phyloP scores from a whole-genome alignment of 2,888 invertebrate genomes.

The Steinernema carpocapsae region DNA sequence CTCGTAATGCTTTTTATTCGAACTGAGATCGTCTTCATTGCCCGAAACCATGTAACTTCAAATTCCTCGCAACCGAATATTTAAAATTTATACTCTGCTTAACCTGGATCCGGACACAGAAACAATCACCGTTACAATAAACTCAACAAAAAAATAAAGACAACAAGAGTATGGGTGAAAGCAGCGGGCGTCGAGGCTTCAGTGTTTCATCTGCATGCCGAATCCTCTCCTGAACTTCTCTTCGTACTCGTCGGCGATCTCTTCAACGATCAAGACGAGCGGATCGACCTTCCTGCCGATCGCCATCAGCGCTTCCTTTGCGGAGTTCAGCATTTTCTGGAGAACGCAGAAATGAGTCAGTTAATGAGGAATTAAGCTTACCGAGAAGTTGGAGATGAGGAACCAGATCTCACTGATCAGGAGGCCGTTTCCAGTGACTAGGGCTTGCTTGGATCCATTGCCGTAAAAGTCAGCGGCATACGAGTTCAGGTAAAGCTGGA shows the following conservation, averaged over 20 bases:
- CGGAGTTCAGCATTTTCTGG: slow-evolving; percentile 52
- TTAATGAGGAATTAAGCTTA: slow-evolving; percentile 40
- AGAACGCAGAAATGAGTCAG: slow-evolving; percentile 36
- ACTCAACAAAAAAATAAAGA: too few species aligned
- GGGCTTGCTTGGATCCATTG: slow-evolving; percentile 51
- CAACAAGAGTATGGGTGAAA: too few species aligned
- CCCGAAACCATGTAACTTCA: too few species aligned
- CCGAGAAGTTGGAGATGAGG: slow-evolving; percentile 59
- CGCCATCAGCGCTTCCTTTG: slow-evolving; percentile 53
- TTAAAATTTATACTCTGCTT: too few species aligned
- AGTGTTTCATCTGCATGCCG: slow-evolving; percentile 59
- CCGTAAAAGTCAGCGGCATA: slow-evolving; percentile 65
- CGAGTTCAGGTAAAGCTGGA: slow-evolving; percentile 61
- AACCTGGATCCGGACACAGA: too few species aligned
- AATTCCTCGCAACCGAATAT: too few species aligned
- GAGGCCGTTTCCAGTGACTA: slow-evolving; percentile 55
- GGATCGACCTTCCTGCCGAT: slow-evolving; percentile 58
- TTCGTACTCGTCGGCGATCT: slow-evolving; percentile 59
- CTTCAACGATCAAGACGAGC: slow-evolving; percentile 52
- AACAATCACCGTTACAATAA: too few species aligned
- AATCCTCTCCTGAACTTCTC: slow-evolving; percentile 64
- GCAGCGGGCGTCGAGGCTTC: too few species aligned
- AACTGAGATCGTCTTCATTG: too few species aligned
- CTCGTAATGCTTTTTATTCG: too few species aligned
- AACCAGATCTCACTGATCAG: slow-evolving; percentile 57